These are phyloP conservation scores for Meloidogyne chitwoodi DNA, from an alignment of 1,140 invertebrate species.

Conservation along the genomic window DNA sequence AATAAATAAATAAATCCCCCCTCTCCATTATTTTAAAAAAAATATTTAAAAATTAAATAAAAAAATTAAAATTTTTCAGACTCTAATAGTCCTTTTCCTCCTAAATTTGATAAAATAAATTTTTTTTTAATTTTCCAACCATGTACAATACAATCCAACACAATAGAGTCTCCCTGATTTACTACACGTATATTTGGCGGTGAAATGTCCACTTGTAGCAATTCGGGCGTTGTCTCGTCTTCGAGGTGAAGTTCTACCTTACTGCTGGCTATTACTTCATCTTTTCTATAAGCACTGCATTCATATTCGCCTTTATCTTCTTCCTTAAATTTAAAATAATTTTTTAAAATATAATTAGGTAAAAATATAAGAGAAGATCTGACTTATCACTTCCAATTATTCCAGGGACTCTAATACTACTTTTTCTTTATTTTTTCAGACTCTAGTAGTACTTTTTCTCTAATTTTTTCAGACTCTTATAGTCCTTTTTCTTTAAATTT, in stretches of 20 bases:
- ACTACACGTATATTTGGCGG: conserved; percentile 54
- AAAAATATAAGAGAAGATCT: too few relatives aligned
- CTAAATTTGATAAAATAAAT: background rate
- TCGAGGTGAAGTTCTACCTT: conserved; percentile 47
- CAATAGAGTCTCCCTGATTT: conserved; percentile 57
- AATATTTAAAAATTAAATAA: too few relatives aligned
- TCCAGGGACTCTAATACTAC: too few relatives aligned
- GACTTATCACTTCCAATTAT: too few relatives aligned
- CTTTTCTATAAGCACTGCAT: conserved; percentile 53
- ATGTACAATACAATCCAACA: conserved; percentile 55
- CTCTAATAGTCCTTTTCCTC: background rate
- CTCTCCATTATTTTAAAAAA: too few relatives aligned
- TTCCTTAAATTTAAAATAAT: conserved; percentile 13
- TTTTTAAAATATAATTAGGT: background rate
- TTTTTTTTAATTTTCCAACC: conserved; percentile 38
- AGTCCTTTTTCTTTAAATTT: too few relatives aligned
- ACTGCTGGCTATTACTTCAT: conserved; percentile 50
- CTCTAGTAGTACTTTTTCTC: too few relatives aligned
- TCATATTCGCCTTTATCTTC: conserved; percentile 57
- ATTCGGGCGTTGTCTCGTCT: conserved; percentile 32
- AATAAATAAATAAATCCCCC: too few relatives aligned
- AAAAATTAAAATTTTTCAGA: too few relatives aligned
- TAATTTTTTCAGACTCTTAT: too few relatives aligned
- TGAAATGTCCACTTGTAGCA: conserved; percentile 52
- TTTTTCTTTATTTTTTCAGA: too few relatives aligned